Conservation (phyloP, 37 sponge, comb jelly and placozoan species). For the Cliona cf. orientalis region DNA sequence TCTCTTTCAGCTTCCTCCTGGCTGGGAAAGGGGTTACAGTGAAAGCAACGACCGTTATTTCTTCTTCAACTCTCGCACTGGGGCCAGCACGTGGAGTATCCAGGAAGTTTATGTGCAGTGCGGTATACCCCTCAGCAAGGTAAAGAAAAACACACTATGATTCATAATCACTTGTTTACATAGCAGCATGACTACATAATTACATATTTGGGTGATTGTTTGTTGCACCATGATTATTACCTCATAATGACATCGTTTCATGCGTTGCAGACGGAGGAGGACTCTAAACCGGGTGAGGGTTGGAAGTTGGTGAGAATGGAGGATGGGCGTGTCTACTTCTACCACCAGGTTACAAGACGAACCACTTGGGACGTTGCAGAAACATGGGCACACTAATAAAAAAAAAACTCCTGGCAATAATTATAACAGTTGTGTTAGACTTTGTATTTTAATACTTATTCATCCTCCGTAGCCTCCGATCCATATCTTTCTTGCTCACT, state of each 20-base stretch:
- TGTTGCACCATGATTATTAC: neutral
- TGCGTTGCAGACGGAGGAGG: neutral
- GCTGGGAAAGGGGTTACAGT: constrained; percentile 60
- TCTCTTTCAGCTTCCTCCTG: constrained; percentile 44
- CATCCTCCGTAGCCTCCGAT: no score
- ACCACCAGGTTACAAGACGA: constrained; percentile 42
- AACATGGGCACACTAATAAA: constrained; percentile 36
- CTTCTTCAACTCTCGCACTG: constrained; percentile 52
- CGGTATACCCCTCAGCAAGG: neutral
- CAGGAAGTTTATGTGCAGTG: constrained; percentile 37
- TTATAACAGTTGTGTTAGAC: no score
- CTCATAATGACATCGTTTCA: neutral
- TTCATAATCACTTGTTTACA: neutral
- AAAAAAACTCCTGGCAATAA: neutral
- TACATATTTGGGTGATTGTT: neutral
- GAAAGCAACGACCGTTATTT: constrained; percentile 12
- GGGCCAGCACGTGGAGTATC: constrained; percentile 47
- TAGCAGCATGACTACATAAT: neutral
- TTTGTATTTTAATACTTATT: no score
- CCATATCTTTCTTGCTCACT: neutral
- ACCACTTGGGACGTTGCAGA: constrained; percentile 71
- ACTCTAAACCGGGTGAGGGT: constrained; percentile 36
- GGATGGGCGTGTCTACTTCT: constrained; percentile 66
- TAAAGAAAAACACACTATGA: neutral
- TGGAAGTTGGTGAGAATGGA: constrained; percentile 53